Percentiles rank a stretch among this genome's conserved stretches.
Conservation (phyloP, 1,140 invertebrate species). For the Notospermus geniculatus region DNA sequence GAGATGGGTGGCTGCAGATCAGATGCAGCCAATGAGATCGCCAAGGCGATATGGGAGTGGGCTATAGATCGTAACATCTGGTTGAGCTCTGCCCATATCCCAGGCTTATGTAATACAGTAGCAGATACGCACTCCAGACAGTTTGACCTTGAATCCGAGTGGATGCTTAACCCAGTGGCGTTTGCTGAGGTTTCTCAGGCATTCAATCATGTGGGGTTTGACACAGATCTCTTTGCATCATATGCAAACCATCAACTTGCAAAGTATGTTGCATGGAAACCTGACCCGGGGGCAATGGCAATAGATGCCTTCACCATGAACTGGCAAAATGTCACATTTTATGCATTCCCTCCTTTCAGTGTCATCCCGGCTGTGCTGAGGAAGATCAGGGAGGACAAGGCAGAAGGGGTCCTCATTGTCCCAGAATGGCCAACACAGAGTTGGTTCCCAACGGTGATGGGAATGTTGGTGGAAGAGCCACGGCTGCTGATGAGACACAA, state of each 20-base stretch:
- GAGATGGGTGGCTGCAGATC: not conserved
- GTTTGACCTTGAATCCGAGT: not conserved
- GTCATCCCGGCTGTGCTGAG: not conserved
- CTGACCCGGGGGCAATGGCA: too few relatives aligned
- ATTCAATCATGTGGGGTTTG: not conserved
- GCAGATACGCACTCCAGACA: not conserved
- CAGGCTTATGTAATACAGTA: not conserved
- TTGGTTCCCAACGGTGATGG: conserved; percentile 15
- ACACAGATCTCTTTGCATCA: conserved; percentile 21
- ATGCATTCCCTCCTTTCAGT: conserved; percentile 17
- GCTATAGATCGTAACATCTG: not conserved
- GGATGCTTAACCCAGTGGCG: not conserved
- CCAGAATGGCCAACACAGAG: conserved; percentile 25
- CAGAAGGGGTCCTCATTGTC: conserved; percentile 18
- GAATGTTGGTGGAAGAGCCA: conserved; percentile 13
- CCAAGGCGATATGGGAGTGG: not conserved
- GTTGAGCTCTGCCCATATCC: not conserved
- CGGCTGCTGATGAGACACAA: conserved; percentile 3
- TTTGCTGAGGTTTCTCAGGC: not conserved
- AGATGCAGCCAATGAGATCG: not conserved
- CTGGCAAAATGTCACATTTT: conserved; percentile 11
- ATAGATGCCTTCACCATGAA: conserved; percentile 20
- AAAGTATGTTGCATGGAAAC: conserved; percentile 18
- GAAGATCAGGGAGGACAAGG: not conserved
- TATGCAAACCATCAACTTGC: conserved; percentile 15